Evolutionary conservation across 64 coral and sea anemone genomes (phyloP), one percentile per base, ranked within the genome.

Genomic region (Dendrophyllia cribrosa): DNA sequence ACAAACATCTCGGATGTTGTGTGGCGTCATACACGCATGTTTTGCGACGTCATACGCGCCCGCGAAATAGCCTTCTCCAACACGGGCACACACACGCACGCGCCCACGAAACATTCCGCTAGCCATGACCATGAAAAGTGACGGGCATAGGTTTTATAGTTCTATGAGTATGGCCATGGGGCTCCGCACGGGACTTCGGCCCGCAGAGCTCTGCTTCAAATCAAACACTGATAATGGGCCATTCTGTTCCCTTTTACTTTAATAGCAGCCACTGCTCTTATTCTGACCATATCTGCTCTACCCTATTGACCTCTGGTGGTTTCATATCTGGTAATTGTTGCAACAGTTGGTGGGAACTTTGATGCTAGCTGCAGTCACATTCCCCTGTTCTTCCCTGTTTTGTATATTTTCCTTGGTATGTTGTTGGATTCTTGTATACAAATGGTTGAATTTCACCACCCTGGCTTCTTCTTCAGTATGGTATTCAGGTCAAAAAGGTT

Each of bases 391-490:
- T 75, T 48, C 43, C 72, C 45, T 11, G 13, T 47, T 48, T 50
- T 75, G 11, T 75, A 75, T 6, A 12, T 75, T 50, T 49, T 45
- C 4, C 4, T 75, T 75, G 14, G 72, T 74, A 7, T 75, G 12
- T 45, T 75, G 72, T 50, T 45, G 44, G 20, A 75, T 49, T 45
- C 72, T 75, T 45, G 43, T 75, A 6, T 75, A 5, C 51, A 75
- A 75, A 45, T 75, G 47, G 10, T 15, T 75, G 72, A 75, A 75
- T 75, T 75, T 49, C 72, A 75, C 72, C 72, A 75, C 45, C 72
- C 46, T 19, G 72, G 72, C 14, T 75, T 75, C 50, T 15, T 75
- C 11, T 19, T 75, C 3, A 75, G 72, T 75, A 75, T 75, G 72
- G 43, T 75, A 3, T 49, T 11, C 20, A 75, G 45, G 44, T 75